Base-by-base conservation (phyloP, 1,140 invertebrate genomes). In the Adoxophyes honmai region DNA sequence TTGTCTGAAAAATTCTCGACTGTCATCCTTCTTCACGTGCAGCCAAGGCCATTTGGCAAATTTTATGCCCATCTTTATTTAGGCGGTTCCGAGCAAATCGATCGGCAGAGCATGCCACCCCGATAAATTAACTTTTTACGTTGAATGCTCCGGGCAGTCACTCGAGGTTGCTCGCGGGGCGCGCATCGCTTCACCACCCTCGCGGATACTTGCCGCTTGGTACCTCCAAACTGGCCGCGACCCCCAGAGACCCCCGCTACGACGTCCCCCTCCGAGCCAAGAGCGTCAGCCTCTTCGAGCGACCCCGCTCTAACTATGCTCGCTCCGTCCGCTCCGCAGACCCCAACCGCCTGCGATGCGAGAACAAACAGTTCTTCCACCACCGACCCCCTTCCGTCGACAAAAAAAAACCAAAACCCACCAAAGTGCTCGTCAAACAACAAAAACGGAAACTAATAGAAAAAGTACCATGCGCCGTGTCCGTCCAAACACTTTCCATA, bases 111-210 rank as follows among this genome's bases (percentile, higher is more conserved):
- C 80, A 88, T 81, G 85, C 78, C 58, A 85, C 70, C 66, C 67
- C 80, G 68, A 88, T 86, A 86, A 86, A 81, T 86, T 82, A 48
- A 86, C 78, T 84, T 85, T 88, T 88, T 86, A 75, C 78, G 79
- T 67, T 85, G 76, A 75, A 69, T 81, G 66, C 44, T 28, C 21
- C 2, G 68, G 71, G 60, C 76, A 86, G 82, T 81, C 75, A 70
- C 62, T 68, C 64, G 62, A 57, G 60, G 62, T 57, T 62, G 57
- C 56, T 64, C 57, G 55, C 55, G 36, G 33, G 9, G 52, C 15
- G 16, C 52, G 16, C 52, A 16, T 33, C 16, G 1, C 6, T 48
- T 28, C 8, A 33, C 16, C 42, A 28, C 6, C 18, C 2, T 6
- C 2, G 6, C 21, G 6, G 6, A 28, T 6, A 6, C 16, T n/a